Evolutionary conservation across 92 coral and sea anemone species (phyloP).

Genomic region (Zoanthus gigantus): DNA sequence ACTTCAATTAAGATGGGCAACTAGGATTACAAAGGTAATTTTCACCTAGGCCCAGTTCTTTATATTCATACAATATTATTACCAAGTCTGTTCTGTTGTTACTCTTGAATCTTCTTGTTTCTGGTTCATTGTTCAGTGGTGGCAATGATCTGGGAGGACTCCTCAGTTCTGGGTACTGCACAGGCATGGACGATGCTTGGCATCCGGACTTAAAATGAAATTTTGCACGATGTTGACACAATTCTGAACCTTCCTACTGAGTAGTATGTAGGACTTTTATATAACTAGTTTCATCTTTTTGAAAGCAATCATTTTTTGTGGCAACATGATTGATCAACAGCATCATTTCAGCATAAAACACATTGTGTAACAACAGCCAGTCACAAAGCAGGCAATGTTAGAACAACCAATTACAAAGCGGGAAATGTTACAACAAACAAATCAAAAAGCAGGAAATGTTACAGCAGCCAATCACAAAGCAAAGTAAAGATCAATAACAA

Average conservation of each 20-base stretch:
- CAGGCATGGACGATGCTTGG: not conserved
- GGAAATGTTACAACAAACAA: too few relatives aligned
- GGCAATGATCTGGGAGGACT: slow-evolving; percentile 38
- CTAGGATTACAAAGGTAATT: too few relatives aligned
- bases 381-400: too few relatives aligned
- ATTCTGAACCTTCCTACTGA: not conserved
- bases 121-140: slow-evolving; percentile 33
- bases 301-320: too few relatives aligned
- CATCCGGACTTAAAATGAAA: slow-evolving; percentile 20
- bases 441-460: too few relatives aligned
- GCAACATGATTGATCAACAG: too few relatives aligned
- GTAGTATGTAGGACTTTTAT: not conserved
- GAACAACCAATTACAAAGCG: too few relatives aligned
- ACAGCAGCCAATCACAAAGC: too few relatives aligned
- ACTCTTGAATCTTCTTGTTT: not conserved
- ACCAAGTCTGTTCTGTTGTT: slow-evolving; percentile 22
- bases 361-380: too few relatives aligned
- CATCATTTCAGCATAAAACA: too few relatives aligned
- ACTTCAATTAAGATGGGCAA: too few relatives aligned
- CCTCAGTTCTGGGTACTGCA: slow-evolving; percentile 28
- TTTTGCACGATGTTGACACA: not conserved
- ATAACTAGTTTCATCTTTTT: not conserved
- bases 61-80: not conserved
- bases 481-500: too few relatives aligned
- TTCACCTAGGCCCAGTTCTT: not conserved